Conservation (phyloP, 1,140 invertebrate species). For the Hylaeus volcanicus region DNA sequence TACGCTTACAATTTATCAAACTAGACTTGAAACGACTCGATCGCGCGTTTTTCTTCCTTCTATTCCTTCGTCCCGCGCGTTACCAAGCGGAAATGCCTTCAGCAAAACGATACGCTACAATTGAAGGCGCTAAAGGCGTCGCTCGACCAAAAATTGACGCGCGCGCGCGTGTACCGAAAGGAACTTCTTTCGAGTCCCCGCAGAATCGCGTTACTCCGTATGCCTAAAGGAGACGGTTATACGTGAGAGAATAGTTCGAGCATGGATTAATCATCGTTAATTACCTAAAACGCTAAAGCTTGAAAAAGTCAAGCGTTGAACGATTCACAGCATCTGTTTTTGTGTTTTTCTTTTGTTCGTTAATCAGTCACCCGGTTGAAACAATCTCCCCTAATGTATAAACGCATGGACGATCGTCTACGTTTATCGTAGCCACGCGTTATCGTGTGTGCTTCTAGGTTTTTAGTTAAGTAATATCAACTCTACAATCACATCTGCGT, state of each 20-base stretch:
- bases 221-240: conserved; percentile 38
- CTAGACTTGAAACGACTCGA: neutral
- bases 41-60: neutral
- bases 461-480: conserved; percentile 59
- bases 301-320: conserved; percentile 64
- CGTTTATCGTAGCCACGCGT: conserved; percentile 39
- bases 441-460: conserved; percentile 50
- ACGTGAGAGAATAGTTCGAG: conserved; percentile 63
- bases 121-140: neutral
- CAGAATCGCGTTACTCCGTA: conserved; percentile 38
- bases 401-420: conserved; percentile 38
- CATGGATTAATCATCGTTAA: conserved; percentile 59
- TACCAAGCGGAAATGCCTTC: neutral
- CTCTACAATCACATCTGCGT: conserved; percentile 80
- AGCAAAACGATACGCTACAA: neutral
- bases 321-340: conserved; percentile 55
- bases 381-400: conserved; percentile 55
- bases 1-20: neutral
- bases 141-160: neutral
- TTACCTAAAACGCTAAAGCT: conserved; percentile 59
- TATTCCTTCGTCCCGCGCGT: neutral
- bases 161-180: neutral
- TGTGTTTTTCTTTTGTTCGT: conserved; percentile 15
- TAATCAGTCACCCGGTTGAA: conserved; percentile 56
- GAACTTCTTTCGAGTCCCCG: conserved; percentile 56